Base-by-base conservation (phyloP, 1,140 invertebrate species). In the Uloborus diversus region DNA sequence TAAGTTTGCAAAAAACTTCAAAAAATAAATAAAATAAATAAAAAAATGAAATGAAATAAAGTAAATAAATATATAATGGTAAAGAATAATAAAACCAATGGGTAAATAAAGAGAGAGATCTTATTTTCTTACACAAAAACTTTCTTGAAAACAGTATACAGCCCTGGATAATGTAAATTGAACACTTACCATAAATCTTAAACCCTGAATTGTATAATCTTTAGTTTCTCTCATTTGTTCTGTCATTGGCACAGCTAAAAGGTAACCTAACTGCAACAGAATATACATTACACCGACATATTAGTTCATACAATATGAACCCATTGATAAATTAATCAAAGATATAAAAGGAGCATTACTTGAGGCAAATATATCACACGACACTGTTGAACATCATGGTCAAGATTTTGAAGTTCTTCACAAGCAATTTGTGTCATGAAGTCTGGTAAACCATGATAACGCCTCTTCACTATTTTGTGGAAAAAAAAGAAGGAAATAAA, bases 291-390 rank as follows among this genome's bases (percentile, higher is more conserved):
- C 37, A 42, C 37, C n/a, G n/a, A 42, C 37, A 42, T 42, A 17
- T 42, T 42, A 42, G 37, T 17, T 7, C 17, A 42, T 17, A 42
- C 5, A 4, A n/a, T 20, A 56, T n/a, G 53, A 25, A 9, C 25
- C 25, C 53, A 56, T 56, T 7, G 25, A 20, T 2, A 1, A 20
- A 20, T 56, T 20, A 20, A 9, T 14, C 53, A 61, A 17, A 0
- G 0, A 37, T 11, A 42, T 23, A 32, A 51, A 69, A 11, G 3
- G n/a, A 35, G 30, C 42, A 64, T 82, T 66, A 88, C 86, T 83
- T 88, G 86, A 57, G 94, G 94, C 81, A 95, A 88, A 86, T 94
- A 95, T 65, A 93, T 86, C 84, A 95, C 90, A 53, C 89, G 90
- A 84, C 93, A 95, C 81, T 91, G 88, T n/a, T 90, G 86, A 23